A percentile compares a stretch with the other conserved stretches of the same genome.
These are phyloP conservation scores for Ischnus inquisitorius DNA, from an alignment of 2,888 invertebrate species.

Conservation along the genomic window DNA sequence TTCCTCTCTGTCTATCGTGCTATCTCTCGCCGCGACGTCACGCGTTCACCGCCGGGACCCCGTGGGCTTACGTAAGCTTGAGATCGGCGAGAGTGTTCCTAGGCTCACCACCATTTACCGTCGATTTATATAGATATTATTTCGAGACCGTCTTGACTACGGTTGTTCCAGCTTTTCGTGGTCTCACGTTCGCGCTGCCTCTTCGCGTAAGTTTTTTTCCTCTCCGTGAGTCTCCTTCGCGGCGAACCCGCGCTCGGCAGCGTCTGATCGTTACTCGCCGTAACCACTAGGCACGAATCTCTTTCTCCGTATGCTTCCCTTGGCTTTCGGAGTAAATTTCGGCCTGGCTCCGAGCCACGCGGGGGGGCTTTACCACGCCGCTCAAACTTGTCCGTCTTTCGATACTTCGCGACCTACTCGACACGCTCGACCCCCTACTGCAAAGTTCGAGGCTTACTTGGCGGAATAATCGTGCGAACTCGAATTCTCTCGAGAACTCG, in stretches of 20 bases:
- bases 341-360: slow-evolving; percentile 15
- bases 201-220: background rate
- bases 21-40: slow-evolving; percentile 27
- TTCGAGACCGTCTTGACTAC: slow-evolving; percentile 1
- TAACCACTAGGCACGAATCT: slow-evolving; percentile 27
- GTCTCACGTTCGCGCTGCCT: background rate
- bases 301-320: background rate
- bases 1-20: slow-evolving; percentile 14
- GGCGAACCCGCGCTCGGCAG: background rate
- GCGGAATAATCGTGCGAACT: slow-evolving; percentile 49
- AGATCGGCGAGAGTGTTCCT: slow-evolving; percentile 6
- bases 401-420: slow-evolving; percentile 2
- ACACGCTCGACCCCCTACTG: slow-evolving; percentile 6
- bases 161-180: background rate
- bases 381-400: background rate
- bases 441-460: background rate
- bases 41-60: slow-evolving; percentile 25
- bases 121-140: slow-evolving; percentile 23
- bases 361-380: background rate
- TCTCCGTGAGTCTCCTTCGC: background rate
- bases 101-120: background rate
- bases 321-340: background rate
- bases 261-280: slow-evolving; percentile 21
- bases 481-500: slow-evolving; percentile 35
- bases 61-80: slow-evolving; percentile 30